Evolutionary conservation across 2,113 vertebrate species (phyloP), one percentile per base, ranked within the genome.

Genomic region (Ceyx cyanopectus): DNA sequence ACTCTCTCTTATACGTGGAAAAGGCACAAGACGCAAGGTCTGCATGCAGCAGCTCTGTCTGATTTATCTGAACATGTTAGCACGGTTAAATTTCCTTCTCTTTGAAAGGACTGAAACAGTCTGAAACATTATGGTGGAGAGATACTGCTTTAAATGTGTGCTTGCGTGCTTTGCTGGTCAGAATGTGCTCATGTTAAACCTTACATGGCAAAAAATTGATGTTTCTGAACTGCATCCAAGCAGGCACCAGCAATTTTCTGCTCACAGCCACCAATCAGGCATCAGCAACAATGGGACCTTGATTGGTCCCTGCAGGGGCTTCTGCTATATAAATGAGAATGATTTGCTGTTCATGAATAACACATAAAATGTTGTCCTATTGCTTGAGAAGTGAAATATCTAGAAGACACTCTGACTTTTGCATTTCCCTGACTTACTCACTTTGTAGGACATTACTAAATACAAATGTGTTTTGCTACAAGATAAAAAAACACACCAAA

Each of bases 121-220:
- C 45, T 60, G 68, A 81, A 69, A 65, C 26, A 41, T 62, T 91
- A 69, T 77, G 24, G 75, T 87, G 60, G 46, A 73, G 60, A 50
- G 67, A 53, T 51, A 53, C 50, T 32, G 27, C 74, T 86, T 92
- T 85, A 89, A 90, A 75, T 0, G 1, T 85, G 58, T 1, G 8
- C 70, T 91, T 85, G 82, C 0, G 2, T 73, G 78, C 81, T 89
- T 85, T 90, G 60, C 56, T 81, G 81, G 82, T 93, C 89, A 84
- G 78, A 92, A 82, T 58, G 78, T 80, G n/a, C 75, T 92, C 22
- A 5, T 90, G 68, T 81, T 85, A 84, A 92, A 80, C 92, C 89
- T 95, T 93, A 94, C 92, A 94, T 87, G 92, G 89, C 84, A 94
- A 94, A 91, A 91, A 93, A 87, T 3, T 9, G 56, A 77, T 67